phyloP scores from a whole-genome alignment of 2,888 invertebrate genomes.

The Allolobophora icterica region DNA sequence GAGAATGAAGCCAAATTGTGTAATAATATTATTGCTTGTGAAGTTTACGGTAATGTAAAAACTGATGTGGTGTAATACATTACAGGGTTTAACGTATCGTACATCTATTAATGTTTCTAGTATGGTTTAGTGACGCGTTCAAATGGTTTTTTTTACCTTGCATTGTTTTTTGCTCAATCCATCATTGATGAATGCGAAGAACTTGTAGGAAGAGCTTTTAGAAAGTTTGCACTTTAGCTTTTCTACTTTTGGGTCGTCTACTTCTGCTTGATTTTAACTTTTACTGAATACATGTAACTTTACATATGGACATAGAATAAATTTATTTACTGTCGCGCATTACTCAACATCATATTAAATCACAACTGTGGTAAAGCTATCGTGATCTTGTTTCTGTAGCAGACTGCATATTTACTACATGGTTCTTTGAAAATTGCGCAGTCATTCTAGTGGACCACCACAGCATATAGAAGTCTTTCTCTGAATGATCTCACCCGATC shows the following conservation, averaged over 20 bases:
- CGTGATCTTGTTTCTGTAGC: too few relatives aligned
- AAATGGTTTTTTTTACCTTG: background rate
- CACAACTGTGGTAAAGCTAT: too few relatives aligned
- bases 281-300: background rate
- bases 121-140: background rate
- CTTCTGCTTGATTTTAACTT: background rate
- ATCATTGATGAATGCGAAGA: background rate
- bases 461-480: too few relatives aligned
- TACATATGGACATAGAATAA: background rate
- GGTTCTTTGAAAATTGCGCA: too few relatives aligned
- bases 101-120: background rate
- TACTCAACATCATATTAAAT: too few relatives aligned
- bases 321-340: background rate
- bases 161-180: background rate
- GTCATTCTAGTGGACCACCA: too few relatives aligned
- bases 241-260: background rate
- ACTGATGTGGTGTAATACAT: background rate
- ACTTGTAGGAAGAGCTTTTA: background rate
- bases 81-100: background rate
- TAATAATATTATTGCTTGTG: too few relatives aligned
- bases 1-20: too few relatives aligned
- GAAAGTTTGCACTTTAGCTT: background rate
- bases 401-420: too few relatives aligned
- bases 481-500: too few relatives aligned
- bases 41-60: background rate